Evolutionary conservation across 1,140 invertebrate species (phyloP).

Genomic region (Limonius californicus): DNA sequence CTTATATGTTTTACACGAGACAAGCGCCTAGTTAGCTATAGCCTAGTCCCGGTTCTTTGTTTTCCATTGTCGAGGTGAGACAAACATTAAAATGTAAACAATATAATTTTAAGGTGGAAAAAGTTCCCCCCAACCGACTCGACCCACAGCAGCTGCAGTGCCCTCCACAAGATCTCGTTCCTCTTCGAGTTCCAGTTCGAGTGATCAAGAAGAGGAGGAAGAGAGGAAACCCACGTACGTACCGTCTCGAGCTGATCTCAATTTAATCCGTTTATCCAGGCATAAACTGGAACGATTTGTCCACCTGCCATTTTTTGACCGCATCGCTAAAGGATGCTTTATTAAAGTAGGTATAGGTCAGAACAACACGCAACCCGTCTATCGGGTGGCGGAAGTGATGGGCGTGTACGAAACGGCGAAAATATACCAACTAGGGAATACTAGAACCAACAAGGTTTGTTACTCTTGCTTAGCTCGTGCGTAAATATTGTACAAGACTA

Average conservation of each 20-base stretch:
- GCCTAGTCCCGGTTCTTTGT: no score
- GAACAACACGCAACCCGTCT: slow-evolving; percentile 80
- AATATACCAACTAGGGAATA: slow-evolving; percentile 87
- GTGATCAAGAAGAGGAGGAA: slow-evolving; percentile 48
- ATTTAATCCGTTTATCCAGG: slow-evolving; percentile 83
- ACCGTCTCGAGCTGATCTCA: slow-evolving; percentile 75
- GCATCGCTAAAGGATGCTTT: slow-evolving; percentile 88
- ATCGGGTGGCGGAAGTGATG: slow-evolving; percentile 90
- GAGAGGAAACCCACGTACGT: slow-evolving; percentile 38
- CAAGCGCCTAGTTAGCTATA: no score
- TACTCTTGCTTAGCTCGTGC: no score
- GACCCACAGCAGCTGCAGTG: slow-evolving; percentile 38
- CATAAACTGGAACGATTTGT: slow-evolving; percentile 93
- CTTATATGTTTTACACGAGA: no score
- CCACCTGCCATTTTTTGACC: slow-evolving; percentile 92
- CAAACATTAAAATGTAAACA: no score
- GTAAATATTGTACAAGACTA: no score
- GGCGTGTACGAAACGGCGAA: slow-evolving; percentile 94
- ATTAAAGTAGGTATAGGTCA: slow-evolving; percentile 95
- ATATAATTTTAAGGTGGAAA: no score
- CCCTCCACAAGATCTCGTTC: slow-evolving; percentile 38
- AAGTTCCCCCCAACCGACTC: slow-evolving; percentile 29
- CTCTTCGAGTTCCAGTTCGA: slow-evolving; percentile 51
- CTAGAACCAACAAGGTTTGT: slow-evolving; percentile 85
- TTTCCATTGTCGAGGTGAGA: no score